These are phyloP conservation scores for Labeo calbasu DNA, from an alignment of 2,797 vertebrate species.

Conservation along the genomic window DNA sequence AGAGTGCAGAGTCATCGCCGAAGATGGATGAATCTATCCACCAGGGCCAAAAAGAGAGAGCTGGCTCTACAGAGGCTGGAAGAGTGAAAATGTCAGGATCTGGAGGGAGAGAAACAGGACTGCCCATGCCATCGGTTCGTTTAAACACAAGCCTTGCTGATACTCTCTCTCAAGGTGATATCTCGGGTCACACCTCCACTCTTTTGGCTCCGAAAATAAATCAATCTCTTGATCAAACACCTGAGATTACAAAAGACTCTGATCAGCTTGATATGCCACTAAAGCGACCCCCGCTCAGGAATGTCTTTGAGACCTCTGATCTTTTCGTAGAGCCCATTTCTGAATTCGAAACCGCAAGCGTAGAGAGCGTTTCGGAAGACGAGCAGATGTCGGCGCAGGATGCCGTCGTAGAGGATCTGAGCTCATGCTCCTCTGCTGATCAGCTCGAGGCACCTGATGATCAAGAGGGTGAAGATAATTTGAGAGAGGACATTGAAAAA, in stretches of 20 bases:
- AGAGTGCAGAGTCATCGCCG: slow-evolving; percentile 55
- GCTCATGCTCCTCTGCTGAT: slow-evolving; percentile 16
- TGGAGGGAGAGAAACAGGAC: slow-evolving; percentile 61
- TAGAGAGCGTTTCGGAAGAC: slow-evolving; percentile 23
- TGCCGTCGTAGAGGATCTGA: slow-evolving; percentile 13
- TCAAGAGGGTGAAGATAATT: slow-evolving; percentile 2
- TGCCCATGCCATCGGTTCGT: slow-evolving; percentile 53
- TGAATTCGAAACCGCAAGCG: slow-evolving; percentile 21
- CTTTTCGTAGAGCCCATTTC: neutral
- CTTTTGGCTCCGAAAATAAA: slow-evolving; percentile 35
- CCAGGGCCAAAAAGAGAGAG: slow-evolving; percentile 46
- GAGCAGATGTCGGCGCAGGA: slow-evolving; percentile 25
- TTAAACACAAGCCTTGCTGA: slow-evolving; percentile 55
- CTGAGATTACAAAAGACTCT: slow-evolving; percentile 48
- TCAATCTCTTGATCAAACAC: slow-evolving; percentile 27
- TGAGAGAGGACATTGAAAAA: slow-evolving; percentile 28
- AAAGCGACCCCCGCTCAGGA: slow-evolving; percentile 70
- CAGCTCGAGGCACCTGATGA: slow-evolving; percentile 6
- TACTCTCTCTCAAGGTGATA: slow-evolving; percentile 10
- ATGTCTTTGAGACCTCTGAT: slow-evolving; percentile 24
- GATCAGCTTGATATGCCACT: slow-evolving; percentile 48
- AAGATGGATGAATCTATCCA: slow-evolving; percentile 52
- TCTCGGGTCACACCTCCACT: slow-evolving; percentile 32
- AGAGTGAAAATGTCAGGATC: slow-evolving; percentile 59
- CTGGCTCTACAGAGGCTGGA: slow-evolving; percentile 49